Percentiles rank a stretch among this genome's conserved stretches.
Conservation (phyloP, 1,140 invertebrate species). For the Planococcus citri region DNA sequence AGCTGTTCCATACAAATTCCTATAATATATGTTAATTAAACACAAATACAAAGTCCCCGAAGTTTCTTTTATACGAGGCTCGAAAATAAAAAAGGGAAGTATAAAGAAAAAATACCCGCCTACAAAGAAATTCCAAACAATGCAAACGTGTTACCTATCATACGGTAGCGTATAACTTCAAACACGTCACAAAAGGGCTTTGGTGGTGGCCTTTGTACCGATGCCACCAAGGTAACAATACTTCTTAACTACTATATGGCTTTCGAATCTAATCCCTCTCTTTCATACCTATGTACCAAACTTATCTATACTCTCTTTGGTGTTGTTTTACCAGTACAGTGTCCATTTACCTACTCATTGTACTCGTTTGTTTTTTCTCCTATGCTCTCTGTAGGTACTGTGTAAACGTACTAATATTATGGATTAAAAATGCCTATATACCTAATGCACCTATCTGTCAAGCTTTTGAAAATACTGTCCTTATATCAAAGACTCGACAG, state of each 20-base stretch:
- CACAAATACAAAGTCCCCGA: slow-evolving; percentile 18
- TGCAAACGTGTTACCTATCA: slow-evolving; percentile 18
- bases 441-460: too few species aligned
- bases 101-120: slow-evolving; percentile 17
- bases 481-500: too few species aligned
- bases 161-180: slow-evolving; percentile 17
- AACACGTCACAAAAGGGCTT: slow-evolving; percentile 19
- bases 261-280: slow-evolving; percentile 1
- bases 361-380: too few species aligned
- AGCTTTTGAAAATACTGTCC: too few species aligned
- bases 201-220: slow-evolving; percentile 15
- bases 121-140: slow-evolving; percentile 19
- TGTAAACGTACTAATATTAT: too few species aligned
- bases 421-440: too few species aligned
- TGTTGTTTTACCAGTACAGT: not conserved
- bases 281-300: too few species aligned
- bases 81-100: not conserved
- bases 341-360: not conserved
- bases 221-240: slow-evolving; percentile 20
- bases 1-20: slow-evolving; percentile 18
- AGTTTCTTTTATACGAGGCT: slow-evolving; percentile 9
- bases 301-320: too few species aligned
- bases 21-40: slow-evolving; percentile 21
- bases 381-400: too few species aligned
- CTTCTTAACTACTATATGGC: slow-evolving; percentile 17